A percentile compares a stretch with the other conserved stretches of the same genome.
Evolutionary conservation across 2,797 vertebrate species (phyloP).

Genomic region (Labroides dimidiatus): DNA sequence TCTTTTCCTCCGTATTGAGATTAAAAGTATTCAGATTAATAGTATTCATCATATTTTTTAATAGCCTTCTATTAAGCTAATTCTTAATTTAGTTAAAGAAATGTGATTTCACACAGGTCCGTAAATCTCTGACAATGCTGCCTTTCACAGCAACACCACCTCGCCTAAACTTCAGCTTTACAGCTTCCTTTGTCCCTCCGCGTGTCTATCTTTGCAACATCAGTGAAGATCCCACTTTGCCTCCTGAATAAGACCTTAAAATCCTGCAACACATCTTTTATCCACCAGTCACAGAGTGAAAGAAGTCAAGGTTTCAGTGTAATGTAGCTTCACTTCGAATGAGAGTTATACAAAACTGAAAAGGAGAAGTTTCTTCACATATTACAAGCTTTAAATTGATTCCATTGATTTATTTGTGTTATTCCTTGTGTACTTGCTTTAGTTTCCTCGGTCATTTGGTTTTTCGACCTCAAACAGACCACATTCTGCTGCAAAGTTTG

Average conservation of each 20-base stretch:
- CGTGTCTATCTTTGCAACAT: too few species aligned
- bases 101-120: neutral
- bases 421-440: too few species aligned
- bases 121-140: neutral
- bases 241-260: conserved; percentile 17
- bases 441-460: too few species aligned
- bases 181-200: conserved; percentile 37
- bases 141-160: neutral
- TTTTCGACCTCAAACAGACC: too few species aligned
- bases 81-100: conserved; percentile 1
- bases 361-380: too few species aligned
- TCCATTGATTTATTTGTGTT: too few species aligned
- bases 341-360: neutral
- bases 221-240: conserved; percentile 16
- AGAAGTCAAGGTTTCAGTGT: neutral
- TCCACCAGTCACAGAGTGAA: conserved; percentile 2
- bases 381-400: too few species aligned
- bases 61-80: neutral
- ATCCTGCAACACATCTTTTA: conserved; percentile 14
- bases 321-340: neutral
- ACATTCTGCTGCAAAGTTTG: too few species aligned
- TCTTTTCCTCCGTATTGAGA: neutral
- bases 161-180: conserved; percentile 4
- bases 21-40: conserved; percentile 5
- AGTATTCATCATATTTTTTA: conserved; percentile 21